Conservation (phyloP, 2,888 invertebrate genomes). For the Icerya purchasi region DNA sequence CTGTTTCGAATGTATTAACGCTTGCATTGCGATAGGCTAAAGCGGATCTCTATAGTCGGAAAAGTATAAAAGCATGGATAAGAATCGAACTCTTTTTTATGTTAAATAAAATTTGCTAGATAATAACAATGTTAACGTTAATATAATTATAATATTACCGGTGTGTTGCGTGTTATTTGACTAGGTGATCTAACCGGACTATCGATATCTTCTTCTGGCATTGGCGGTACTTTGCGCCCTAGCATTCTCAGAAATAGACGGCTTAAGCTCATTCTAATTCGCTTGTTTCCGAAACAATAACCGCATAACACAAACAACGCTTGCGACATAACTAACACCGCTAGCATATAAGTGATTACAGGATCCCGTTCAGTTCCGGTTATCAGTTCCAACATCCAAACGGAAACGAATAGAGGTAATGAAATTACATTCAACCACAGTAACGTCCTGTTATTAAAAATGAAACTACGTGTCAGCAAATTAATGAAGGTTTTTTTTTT, state of each 20-base stretch:
- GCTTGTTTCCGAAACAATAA: conserved; percentile 65
- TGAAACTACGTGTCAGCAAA: not conserved
- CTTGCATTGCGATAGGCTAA: conserved; percentile 55
- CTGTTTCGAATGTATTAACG: conserved; percentile 29
- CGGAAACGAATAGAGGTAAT: conserved; percentile 57
- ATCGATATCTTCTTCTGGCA: conserved; percentile 41
- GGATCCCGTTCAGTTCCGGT: conserved; percentile 52
- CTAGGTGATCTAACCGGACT: conserved; percentile 27
- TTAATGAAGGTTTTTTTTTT: not conserved
- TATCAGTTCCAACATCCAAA: conserved; percentile 67
- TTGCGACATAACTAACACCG: conserved; percentile 52
- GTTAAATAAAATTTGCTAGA: not conserved
- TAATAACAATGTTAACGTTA: conserved; percentile 4
- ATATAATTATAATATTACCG: not conserved
- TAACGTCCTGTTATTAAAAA: conserved; percentile 31
- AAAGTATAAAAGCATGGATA: conserved; percentile 11
- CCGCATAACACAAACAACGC: conserved; percentile 66
- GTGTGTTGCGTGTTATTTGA: not conserved
- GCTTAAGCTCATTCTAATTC: conserved; percentile 54
- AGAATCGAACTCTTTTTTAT: conserved; percentile 1
- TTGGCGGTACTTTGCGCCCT: conserved; percentile 58
- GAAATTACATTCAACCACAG: conserved; percentile 73
- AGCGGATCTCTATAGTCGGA: conserved; percentile 40
- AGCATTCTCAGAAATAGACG: conserved; percentile 49
- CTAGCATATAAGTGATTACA: conserved; percentile 52